Evolutionary conservation across 2,797 vertebrate genomes (phyloP), one percentile per base, ranked within the genome.

Genomic region (Anguilla marmorata): DNA sequence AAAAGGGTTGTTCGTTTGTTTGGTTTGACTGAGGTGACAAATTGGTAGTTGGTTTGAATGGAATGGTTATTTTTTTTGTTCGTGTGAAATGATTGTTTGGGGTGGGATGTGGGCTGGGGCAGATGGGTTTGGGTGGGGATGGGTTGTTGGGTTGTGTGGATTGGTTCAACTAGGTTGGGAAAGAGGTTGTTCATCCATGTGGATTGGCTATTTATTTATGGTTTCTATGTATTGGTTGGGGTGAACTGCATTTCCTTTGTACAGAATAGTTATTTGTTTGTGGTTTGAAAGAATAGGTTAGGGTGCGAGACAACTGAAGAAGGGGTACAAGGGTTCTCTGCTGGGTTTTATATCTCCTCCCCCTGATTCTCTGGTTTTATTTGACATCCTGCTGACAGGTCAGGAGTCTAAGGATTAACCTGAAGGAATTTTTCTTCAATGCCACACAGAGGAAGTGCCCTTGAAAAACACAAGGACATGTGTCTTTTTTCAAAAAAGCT

Each of bases 401-500:
- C 91, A 90, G 89, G 88, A 91, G 91, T 89, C 89, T 88, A 90
- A 41, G 91, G 91, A 92, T 92, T 92, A 93, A 90, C 90, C 91
- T 92, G 90, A 89, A 90, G 90, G 89, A 90, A 92, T 91, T 91
- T 91, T 89, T 91, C 88, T 85, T 87, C 85, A 85, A 89, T 86
- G 82, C 89, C 89, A 90, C 90, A 87, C 87, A 86, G 90, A 69
- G 87, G 89, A 91, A 91, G 87, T 91, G 92, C 88, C 92, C 92
- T 93, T 92, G 92, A 86, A 89, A 87, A 87, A 84, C 66, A 89
- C 89, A 91, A 93, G 92, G 92, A 92, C 90, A 87, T 48, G 30
- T 74, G 37, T 45, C 27, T 52, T 82, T 69, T 84, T 74, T 82
- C 60, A 52, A 80, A 58, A 58, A 69, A 83, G 37, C 63, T 37